phyloP scores from a whole-genome alignment of 2,888 invertebrate genomes.

The Drosophila leonis region DNA sequence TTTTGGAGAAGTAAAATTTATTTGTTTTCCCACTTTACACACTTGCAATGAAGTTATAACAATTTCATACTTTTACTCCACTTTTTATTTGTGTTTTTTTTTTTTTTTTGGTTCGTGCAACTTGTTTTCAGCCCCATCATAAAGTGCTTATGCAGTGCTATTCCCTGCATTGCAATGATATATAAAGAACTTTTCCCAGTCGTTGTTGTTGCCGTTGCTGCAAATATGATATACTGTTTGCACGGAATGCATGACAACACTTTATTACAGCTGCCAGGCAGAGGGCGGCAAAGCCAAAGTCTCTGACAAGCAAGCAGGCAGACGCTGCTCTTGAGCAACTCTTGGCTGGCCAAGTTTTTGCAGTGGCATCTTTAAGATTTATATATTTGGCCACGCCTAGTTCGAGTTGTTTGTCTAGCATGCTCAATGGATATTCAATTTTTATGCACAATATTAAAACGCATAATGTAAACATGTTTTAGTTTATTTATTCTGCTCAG shows the following conservation, averaged over 20 bases:
- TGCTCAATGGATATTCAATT: conserved; percentile 40
- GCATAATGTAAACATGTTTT: conserved; percentile 12
- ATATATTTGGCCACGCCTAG: conserved; percentile 51
- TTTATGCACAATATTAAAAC: conserved; percentile 27
- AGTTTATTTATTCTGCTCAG: not conserved
- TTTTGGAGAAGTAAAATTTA: not conserved
- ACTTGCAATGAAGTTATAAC: conserved; percentile 23
- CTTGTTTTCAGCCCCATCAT: conserved; percentile 9
- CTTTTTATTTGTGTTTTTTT: not conserved
- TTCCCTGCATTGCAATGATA: conserved; percentile 18
- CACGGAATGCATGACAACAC: conserved; percentile 71
- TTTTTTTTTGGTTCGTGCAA: conserved; percentile 8
- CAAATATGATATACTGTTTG: conserved; percentile 62
- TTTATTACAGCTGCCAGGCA: conserved; percentile 69
- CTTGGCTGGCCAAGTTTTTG: conserved; percentile 13
- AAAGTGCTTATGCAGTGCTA: conserved; percentile 28
- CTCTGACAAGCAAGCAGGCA: conserved; percentile 35
- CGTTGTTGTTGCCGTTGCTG: conserved; percentile 15
- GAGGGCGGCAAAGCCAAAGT: conserved; percentile 43
- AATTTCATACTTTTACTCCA: not conserved
- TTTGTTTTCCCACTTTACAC: conserved; percentile 1
- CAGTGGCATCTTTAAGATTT: conserved; percentile 38
- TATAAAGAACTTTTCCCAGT: conserved; percentile 7
- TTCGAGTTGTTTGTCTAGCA: conserved; percentile 24
- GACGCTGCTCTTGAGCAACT: not conserved